phyloP scores from a whole-genome alignment of 1,140 invertebrate genomes.

The Caenorhabditis brenneri region DNA sequence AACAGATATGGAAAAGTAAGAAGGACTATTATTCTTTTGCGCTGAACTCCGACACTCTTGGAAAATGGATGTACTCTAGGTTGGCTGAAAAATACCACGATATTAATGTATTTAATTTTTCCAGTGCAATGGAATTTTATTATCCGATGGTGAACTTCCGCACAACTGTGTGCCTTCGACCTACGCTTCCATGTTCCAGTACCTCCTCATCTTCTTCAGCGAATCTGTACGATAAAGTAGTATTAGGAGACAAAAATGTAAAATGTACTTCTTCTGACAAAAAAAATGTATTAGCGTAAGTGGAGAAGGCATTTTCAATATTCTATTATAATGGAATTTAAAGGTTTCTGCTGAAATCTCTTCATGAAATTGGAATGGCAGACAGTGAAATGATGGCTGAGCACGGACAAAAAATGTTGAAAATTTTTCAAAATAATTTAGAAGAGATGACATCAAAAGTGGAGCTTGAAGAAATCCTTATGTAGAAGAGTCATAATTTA shows the following conservation, averaged over 20 bases:
- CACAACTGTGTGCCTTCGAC: not conserved
- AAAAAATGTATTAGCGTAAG: not conserved
- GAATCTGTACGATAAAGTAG: not conserved
- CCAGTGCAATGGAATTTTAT: slow-evolving; percentile 5
- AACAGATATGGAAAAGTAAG: slow-evolving; percentile 38
- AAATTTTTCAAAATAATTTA: not conserved
- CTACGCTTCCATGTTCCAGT: not conserved
- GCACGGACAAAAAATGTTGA: not conserved
- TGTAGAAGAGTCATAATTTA: not conserved
- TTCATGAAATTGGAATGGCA: not conserved
- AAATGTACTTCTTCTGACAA: not conserved
- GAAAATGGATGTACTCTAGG: not conserved
- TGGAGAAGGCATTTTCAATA: not conserved
- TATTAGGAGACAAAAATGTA: not conserved
- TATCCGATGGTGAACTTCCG: slow-evolving; percentile 4
- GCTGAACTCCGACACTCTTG: not conserved
- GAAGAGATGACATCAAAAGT: not conserved
- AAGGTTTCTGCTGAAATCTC: slow-evolving; percentile 1
- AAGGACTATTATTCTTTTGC: not conserved
- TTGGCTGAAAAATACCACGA: not conserved
- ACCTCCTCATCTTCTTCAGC: not conserved
- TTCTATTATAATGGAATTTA: too few relatives aligned
- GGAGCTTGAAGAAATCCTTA: not conserved
- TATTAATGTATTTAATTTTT: not conserved
- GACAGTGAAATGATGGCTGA: not conserved